Evolutionary conservation across 2,113 vertebrate species (phyloP), one percentile per base, ranked within the genome.

Genomic region (Mionectes macconnelli): DNA sequence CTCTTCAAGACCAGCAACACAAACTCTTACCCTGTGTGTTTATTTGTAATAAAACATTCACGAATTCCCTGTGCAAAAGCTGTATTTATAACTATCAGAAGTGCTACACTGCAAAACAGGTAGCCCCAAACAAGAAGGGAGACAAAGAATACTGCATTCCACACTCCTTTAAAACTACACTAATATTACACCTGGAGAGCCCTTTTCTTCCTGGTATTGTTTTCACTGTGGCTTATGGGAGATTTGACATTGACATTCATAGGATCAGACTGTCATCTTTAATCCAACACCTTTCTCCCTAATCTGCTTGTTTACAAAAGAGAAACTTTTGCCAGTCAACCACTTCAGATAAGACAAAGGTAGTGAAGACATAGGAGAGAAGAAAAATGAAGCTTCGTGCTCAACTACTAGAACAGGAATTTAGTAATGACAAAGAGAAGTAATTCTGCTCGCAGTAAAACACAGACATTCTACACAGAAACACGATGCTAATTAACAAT

Each of bases 231-330:
- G 64, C 21, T 92, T 92, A 84, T 35, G 60, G 52, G 64, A 92
- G 68, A 81, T 95, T 81, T 84, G 72, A 66, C 83, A 73, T 49
- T 91, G 85, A 80, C 87, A 94, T 95, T 91, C 63, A 59, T 13
- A 53, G 82, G 68, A 79, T 94, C 92, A 91, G 74, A 50, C 53
- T 66, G 93, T 94, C 78, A 45, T 76, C 87, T 87, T 80, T 97
- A 94, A 95, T 93, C 87, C 89, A 94, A 74, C 67, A 87, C 90
- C 70, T 85, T 82, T 89, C 72, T 73, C 67, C 85, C 91, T 96
- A 97, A 96, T 88, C 92, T 1, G 0, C 60, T 91, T 96, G 84
- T 93, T 93, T 95, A 92, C 92, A 67, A 60, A 90, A 91, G 63
- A 80, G 55, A 91, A 96, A 93, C 75, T 96, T 97, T 86, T 80